Evolutionary conservation across 2,888 invertebrate genomes (phyloP).

Genomic region (Papilio protenor): DNA sequence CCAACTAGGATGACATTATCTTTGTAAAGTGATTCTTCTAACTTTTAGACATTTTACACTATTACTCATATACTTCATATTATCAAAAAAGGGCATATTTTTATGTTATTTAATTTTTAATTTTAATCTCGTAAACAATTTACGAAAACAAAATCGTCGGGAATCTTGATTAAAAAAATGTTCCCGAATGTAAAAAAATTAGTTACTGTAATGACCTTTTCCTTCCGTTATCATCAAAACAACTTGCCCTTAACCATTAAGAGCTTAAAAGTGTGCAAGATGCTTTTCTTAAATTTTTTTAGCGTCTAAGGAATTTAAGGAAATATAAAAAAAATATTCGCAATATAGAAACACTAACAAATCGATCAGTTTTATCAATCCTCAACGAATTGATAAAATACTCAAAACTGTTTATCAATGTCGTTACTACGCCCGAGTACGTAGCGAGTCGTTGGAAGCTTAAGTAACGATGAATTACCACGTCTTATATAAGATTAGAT

Average conservation of each 20-base stretch:
- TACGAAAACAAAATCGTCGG: neutral
- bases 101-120: neutral
- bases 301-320: neutral
- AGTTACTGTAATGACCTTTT: neutral
- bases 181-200: neutral
- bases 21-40: neutral
- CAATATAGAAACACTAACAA: neutral
- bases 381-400: conserved; percentile 26
- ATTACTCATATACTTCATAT: neutral
- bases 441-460: conserved; percentile 26
- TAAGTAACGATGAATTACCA: conserved; percentile 33
- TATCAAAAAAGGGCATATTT: neutral
- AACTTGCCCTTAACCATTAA: too few species aligned
- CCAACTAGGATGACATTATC: neutral
- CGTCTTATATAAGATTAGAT: conserved; percentile 30
- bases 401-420: conserved; percentile 28
- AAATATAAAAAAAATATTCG: neutral
- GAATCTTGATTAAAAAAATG: neutral
- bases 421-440: conserved; percentile 25
- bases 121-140: neutral
- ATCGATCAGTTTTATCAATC: conserved; percentile 11
- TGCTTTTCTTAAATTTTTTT: neutral
- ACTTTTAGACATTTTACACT: neutral
- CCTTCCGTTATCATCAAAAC: too few species aligned
- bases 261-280: neutral